Evolutionary conservation across 2,113 vertebrate genomes (phyloP).

Genomic region (Mormoops blainvillei): DNA sequence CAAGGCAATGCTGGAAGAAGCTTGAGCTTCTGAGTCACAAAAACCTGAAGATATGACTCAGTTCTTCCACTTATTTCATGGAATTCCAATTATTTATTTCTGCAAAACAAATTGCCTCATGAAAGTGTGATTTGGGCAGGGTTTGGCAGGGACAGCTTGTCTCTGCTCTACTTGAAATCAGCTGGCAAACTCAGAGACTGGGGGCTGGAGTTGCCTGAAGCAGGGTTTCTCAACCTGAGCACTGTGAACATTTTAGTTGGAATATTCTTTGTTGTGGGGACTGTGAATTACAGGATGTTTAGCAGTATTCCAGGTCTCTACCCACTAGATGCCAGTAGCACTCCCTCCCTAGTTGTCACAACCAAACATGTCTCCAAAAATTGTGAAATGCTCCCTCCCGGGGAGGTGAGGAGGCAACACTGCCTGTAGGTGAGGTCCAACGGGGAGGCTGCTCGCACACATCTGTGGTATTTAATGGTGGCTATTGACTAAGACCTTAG

Average conservation of each 20-base stretch:
- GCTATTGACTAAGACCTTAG: neutral
- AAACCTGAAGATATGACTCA: neutral
- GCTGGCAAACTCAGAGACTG: neutral
- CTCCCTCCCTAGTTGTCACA: neutral
- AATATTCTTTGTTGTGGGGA: neutral
- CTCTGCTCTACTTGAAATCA: neutral
- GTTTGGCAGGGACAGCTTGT: slow-evolving; percentile 37
- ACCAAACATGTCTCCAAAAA: neutral
- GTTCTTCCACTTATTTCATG: slow-evolving; percentile 10
- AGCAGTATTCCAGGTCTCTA: neutral
- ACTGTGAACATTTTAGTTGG: neutral
- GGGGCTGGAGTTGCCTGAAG: neutral
- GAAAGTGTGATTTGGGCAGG: neutral
- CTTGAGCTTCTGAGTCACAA: neutral
- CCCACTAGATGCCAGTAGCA: neutral
- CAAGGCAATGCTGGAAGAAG: neutral
- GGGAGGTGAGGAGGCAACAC: neutral
- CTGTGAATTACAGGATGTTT: neutral
- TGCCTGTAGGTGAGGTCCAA: neutral
- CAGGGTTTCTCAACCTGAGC: neutral
- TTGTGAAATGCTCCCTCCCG: neutral
- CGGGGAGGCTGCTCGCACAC: neutral
- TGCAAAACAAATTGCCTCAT: slow-evolving; percentile 13
- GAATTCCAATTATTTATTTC: slow-evolving; percentile 16
- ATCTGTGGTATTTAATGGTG: neutral